Base-by-base conservation (phyloP, 2,888 invertebrate species). In the Ophion costatus region DNA sequence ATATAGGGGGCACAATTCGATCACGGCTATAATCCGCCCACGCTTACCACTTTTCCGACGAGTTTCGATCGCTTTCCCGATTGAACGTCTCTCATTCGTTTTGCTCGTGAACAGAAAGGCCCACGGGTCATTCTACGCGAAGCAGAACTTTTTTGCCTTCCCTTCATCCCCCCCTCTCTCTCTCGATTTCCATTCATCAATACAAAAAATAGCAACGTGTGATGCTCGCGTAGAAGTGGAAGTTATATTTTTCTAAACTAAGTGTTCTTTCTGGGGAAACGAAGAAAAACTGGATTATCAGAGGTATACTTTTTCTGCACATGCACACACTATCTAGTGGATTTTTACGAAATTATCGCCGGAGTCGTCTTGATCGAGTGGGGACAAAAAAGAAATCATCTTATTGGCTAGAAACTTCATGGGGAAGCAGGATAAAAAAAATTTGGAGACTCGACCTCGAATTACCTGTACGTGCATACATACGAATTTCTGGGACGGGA, bases 21-120 rank as follows among this genome's bases (percentile, higher is more conserved):
- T 78, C 70, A 59, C 74, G 51, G 61, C 81, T 74, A 84, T 81
- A 84, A 84, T 84, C 78, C 81, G 81, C 59, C 45, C 78, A 64
- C 45, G 56, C 29, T 61, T 69, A 61, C 78, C 61, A 61, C 51
- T 74, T 59, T 59, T 69, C 51, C 29, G 33, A 57, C 73, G 67
- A 74, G 67, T 59, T 56, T 81, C 67, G 74, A 84, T 64, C 73
- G 81, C 57, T 81, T 81, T 84, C 67, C 74, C 81, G 78, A 84
- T 84, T 77, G 77, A 81, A 76, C 80, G 7, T 84, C 73, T 74
- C 80, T 63, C 80, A 56, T 78, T 29, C 71, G 22, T n/a, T 59
- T 5, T 51, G 42, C 74, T 78, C 20, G 24, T 61, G 56, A 14
- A 69, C 22, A 14, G 11, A 22, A 11, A 57, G 61, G 51, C 57